phyloP scores from a whole-genome alignment of 2,888 invertebrate species.

The Chrysomela aeneicollis region DNA sequence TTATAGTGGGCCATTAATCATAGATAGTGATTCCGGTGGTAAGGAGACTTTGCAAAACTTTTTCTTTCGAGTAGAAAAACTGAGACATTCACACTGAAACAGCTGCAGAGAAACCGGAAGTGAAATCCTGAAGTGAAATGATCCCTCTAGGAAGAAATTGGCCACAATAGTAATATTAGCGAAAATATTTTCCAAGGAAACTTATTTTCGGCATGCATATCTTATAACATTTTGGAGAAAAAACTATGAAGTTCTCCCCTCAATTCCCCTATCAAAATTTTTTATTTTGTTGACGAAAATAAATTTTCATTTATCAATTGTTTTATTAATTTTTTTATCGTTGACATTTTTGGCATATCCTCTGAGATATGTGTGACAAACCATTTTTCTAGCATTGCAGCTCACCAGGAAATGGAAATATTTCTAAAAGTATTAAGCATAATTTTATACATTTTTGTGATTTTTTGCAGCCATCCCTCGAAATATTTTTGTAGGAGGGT shows the following conservation, averaged over 20 bases:
- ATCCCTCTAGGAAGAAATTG: slow-evolving; percentile 3
- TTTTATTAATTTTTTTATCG: slow-evolving; percentile 29
- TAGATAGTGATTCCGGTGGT: too few species aligned
- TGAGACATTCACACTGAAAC: slow-evolving; percentile 2
- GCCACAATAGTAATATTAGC: neutral
- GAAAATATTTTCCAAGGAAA: neutral
- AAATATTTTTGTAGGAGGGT: slow-evolving; percentile 43
- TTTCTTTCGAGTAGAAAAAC: neutral
- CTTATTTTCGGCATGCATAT: neutral
- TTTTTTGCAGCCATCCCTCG: slow-evolving; percentile 56
- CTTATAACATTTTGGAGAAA: neutral
- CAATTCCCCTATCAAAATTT: slow-evolving; percentile 3
- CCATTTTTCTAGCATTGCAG: slow-evolving; percentile 62
- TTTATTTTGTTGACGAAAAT: slow-evolving; percentile 12
- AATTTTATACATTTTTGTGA: slow-evolving; percentile 51
- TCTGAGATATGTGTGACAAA: slow-evolving; percentile 60
- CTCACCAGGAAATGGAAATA: slow-evolving; percentile 54
- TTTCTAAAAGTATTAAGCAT: slow-evolving; percentile 17
- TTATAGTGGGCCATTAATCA: too few species aligned
- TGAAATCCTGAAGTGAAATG: slow-evolving; percentile 3
- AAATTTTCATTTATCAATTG: slow-evolving; percentile 19
- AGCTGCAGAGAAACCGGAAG: slow-evolving; percentile 17
- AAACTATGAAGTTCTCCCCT: neutral
- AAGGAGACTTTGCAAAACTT: neutral
- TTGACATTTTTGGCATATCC: slow-evolving; percentile 61